Base-by-base conservation (phyloP, 2,888 invertebrate genomes). In the Pseudococcus jackbeardsleyi region DNA sequence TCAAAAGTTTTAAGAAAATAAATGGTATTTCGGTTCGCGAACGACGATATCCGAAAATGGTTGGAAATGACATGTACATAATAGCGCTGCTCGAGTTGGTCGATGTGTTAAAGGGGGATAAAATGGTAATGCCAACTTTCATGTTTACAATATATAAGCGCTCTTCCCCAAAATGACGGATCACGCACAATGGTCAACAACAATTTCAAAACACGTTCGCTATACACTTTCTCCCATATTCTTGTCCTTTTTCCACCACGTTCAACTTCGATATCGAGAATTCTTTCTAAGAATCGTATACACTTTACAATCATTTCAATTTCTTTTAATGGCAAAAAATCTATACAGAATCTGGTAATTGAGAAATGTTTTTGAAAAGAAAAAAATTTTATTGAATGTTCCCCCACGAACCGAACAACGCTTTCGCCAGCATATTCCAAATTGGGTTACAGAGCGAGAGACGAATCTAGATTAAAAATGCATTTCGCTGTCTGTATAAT, bases 181-280 rank as follows among this genome's bases (percentile, higher is more conserved):
- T 79, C 79, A 79, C 79, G 79, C 79, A 79, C 79, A 79, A 79
- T 79, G 79, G 79, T 79, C 79, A 79, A 79, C 79, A 79, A 79
- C 42, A 79, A 79, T 79, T 79, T 79, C 42, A 42, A 79, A 79
- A 79, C 79, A 79, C 79, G 77, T 79, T 79, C 46, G 42, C 68
- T n/a, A 33, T 33, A 15, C 33, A 72, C n/a, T 15, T 19, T 19
- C 11, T 79, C 12, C 79, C 79, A 9, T 79, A 19, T 7, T 42
- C n/a, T 17, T 42, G 79, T 79, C 42, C 42, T 79, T 79, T 39
- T 17, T 72, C 26, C 68, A 72, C 26, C 12, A 72, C 15, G 15
- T 33, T 22, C 64, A 8, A 19, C 26, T 22, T 12, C 15, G 68
- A 15, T 72, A 72, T 72, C 33, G 68, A 39, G 77, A 22, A 39